These are phyloP conservation scores for Rhabdomys dilectus DNA, from an alignment of 2,113 vertebrate genomes.

Conservation along the genomic window DNA sequence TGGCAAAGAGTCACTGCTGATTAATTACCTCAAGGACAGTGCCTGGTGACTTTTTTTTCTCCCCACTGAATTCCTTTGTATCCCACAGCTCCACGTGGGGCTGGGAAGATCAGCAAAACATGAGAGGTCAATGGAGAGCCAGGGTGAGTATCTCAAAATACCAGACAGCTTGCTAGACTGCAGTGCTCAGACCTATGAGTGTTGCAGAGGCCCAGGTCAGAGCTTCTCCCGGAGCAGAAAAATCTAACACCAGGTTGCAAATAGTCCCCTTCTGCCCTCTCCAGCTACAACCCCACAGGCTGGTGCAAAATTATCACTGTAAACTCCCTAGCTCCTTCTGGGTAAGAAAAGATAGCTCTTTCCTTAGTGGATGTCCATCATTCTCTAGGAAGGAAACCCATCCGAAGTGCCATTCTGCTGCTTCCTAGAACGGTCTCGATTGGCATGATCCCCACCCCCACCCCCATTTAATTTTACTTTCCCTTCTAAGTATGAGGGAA, in stretches of 20 bases:
- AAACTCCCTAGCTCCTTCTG: slow-evolving; percentile 77
- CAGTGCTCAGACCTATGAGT: not conserved
- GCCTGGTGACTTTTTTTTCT: slow-evolving; percentile 78
- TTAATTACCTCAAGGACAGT: slow-evolving; percentile 89
- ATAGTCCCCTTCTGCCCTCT: slow-evolving; percentile 79
- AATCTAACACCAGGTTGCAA: slow-evolving; percentile 80
- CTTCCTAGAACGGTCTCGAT: slow-evolving; percentile 22
- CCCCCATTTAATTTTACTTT: slow-evolving; percentile 42
- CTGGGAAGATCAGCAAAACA: slow-evolving; percentile 69
- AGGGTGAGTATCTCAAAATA: slow-evolving; percentile 83
- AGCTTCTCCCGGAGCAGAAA: slow-evolving; percentile 75
- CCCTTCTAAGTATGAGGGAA: not conserved
- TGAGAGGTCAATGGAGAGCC: slow-evolving; percentile 72
- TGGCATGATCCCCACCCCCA: not conserved
- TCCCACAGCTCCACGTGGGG: not conserved
- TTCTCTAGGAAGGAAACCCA: slow-evolving; percentile 77
- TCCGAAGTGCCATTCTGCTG: not conserved
- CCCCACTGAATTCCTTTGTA: slow-evolving; percentile 24
- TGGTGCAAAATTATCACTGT: slow-evolving; percentile 67
- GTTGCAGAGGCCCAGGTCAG: slow-evolving; percentile 68
- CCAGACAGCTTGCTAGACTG: slow-evolving; percentile 85
- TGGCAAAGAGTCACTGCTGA: slow-evolving; percentile 81
- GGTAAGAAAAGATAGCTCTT: slow-evolving; percentile 75
- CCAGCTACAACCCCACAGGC: slow-evolving; percentile 79
- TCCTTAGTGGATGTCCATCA: slow-evolving; percentile 73